Percentiles rank a stretch among this genome's conserved stretches.
These are phyloP conservation scores for Phortica okadai DNA, from an alignment of 2,888 invertebrate species.

Conservation along the genomic window DNA sequence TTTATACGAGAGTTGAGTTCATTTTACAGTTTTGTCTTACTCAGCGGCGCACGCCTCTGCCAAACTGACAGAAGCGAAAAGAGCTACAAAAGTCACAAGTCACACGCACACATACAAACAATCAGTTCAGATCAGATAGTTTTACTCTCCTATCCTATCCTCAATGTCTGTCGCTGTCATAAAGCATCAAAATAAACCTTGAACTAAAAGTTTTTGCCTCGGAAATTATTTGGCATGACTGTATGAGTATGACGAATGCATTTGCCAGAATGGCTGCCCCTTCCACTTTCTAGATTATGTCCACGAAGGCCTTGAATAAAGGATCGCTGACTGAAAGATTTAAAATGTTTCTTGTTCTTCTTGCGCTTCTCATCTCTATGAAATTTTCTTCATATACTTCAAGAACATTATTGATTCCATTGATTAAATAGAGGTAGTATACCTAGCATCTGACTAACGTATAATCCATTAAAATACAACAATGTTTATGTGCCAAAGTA, in stretches of 20 bases:
- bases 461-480: too few species aligned
- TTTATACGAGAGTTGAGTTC: not conserved
- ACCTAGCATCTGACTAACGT: too few species aligned
- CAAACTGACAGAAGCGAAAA: constrained; percentile 3
- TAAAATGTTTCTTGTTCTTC: not conserved
- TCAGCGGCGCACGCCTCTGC: not conserved
- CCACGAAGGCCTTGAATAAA: not conserved
- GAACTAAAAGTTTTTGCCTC: not conserved
- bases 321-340: not conserved
- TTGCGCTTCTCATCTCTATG: too few species aligned
- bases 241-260: not conserved
- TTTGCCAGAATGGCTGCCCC: not conserved
- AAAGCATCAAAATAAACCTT: not conserved
- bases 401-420: too few species aligned
- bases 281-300: not conserved
- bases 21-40: not conserved
- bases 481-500: too few species aligned
- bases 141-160: not conserved
- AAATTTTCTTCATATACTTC: too few species aligned
- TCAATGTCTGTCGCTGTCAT: not conserved
- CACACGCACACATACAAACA: not conserved
- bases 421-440: too few species aligned
- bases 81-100: constrained; percentile 27
- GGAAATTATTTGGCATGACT: not conserved
- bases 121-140: not conserved